These are phyloP conservation scores for Tolmerus cingulatus DNA, from an alignment of 2,888 invertebrate species.

Conservation along the genomic window DNA sequence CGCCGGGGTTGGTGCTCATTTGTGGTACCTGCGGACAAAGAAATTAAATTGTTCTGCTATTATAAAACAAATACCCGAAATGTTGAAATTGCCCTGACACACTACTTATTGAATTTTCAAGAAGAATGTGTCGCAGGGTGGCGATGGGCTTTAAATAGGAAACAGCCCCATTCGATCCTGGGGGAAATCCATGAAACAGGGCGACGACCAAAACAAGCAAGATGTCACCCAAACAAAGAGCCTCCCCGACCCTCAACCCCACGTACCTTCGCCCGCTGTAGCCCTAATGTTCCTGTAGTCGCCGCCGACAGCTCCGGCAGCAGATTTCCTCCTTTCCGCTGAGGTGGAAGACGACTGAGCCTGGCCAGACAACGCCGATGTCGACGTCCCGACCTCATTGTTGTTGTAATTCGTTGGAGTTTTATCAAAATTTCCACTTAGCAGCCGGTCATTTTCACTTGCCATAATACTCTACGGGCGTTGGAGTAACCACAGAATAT, in stretches of 20 bases:
- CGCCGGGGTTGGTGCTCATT: conserved; percentile 48
- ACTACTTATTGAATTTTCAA: not conserved
- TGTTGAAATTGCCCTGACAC: not conserved
- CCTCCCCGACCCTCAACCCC: not conserved
- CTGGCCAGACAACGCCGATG: not conserved
- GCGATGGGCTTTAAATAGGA: not conserved
- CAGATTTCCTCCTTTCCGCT: not conserved
- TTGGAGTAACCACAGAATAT: not conserved
- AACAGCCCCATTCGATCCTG: not conserved
- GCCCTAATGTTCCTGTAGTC: conserved; percentile 34
- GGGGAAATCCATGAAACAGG: not conserved
- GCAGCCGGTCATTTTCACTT: conserved; percentile 35
- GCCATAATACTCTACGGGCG: conserved; percentile 38
- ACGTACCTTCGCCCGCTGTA: not conserved
- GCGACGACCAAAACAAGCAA: not conserved
- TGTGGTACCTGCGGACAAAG: not conserved
- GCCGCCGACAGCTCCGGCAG: not conserved
- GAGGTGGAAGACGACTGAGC: not conserved
- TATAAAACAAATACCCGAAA: not conserved
- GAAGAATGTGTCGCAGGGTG: not conserved
- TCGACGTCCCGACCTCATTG: conserved; percentile 27
- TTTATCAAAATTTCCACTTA: conserved; percentile 39
- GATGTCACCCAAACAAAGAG: not conserved
- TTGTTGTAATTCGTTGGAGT: conserved; percentile 39
- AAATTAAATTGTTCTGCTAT: not conserved